Percentiles rank a stretch among this genome's conserved stretches.
phyloP scores from a whole-genome alignment of 2,888 invertebrate genomes.

The Sphinx pinastri region DNA sequence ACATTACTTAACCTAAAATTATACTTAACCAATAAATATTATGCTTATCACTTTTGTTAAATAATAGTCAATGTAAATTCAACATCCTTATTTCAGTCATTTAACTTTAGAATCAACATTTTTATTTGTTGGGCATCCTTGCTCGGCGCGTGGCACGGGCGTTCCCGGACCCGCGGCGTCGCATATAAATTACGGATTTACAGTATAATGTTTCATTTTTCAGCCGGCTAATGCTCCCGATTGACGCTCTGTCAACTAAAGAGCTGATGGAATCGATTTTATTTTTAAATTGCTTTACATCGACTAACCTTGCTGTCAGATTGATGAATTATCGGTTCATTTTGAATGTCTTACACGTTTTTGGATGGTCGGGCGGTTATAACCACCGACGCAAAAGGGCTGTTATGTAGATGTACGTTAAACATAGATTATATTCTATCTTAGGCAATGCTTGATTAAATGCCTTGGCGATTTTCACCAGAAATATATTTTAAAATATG shows the following conservation, averaged over 20 bases:
- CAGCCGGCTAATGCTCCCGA: conserved; percentile 58
- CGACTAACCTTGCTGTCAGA: not conserved
- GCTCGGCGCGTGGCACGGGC: conserved; percentile 34
- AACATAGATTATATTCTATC: no score
- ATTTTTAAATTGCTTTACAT: conserved; percentile 28
- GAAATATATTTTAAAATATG: no score
- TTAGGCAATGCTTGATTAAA: no score
- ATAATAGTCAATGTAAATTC: no score
- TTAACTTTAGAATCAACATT: not conserved
- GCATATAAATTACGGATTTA: conserved; percentile 84
- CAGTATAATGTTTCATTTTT: conserved; percentile 79
- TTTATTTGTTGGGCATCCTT: not conserved
- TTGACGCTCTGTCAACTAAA: conserved; percentile 41
- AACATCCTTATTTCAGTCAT: no score
- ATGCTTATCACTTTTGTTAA: no score
- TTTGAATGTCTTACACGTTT: not conserved
- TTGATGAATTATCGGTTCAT: not conserved
- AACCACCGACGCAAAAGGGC: no score
- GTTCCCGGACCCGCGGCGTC: conserved; percentile 61
- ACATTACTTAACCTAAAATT: no score
- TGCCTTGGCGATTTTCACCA: no score
- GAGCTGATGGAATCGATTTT: conserved; percentile 5
- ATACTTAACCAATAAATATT: no score
- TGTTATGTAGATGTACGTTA: no score
- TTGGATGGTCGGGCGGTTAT: not conserved